A percentile compares a stretch with the other conserved stretches of the same genome.
Evolutionary conservation across 1,140 invertebrate genomes (phyloP).

Genomic region (Aphelinus certus): DNA sequence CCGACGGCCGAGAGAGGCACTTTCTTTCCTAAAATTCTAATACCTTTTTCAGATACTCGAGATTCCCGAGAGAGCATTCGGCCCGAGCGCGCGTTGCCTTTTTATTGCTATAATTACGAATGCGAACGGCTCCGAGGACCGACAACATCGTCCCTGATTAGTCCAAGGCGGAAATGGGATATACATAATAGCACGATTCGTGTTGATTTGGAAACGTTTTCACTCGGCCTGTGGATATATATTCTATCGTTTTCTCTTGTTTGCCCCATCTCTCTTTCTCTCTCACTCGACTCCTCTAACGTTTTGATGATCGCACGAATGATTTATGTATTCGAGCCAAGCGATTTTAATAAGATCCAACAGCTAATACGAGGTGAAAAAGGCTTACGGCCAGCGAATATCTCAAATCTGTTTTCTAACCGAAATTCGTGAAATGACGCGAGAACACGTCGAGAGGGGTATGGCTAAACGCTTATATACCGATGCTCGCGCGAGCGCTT

Average conservation of each 20-base stretch:
- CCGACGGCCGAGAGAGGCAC: not conserved
- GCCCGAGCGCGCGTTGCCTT: not conserved
- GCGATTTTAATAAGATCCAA: constrained; percentile 18
- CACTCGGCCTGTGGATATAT: not conserved
- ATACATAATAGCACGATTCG: not conserved
- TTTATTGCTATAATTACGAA: constrained; percentile 17
- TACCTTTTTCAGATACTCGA: not conserved
- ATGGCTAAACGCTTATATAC: too few relatives aligned
- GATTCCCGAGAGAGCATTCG: too few relatives aligned
- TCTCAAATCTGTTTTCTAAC: constrained; percentile 8
- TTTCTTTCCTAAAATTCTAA: constrained; percentile 19
- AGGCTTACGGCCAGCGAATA: not conserved
- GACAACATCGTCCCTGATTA: not conserved
- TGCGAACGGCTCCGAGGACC: not conserved
- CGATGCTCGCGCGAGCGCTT: too few relatives aligned
- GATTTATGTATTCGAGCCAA: constrained; percentile 11
- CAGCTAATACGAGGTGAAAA: not conserved
- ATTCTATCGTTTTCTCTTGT: too few relatives aligned
- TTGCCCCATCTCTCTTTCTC: not conserved
- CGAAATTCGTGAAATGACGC: not conserved
- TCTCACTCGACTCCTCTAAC: not conserved
- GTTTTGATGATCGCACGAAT: not conserved
- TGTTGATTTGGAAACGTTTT: constrained; percentile 7
- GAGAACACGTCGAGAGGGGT: not conserved
- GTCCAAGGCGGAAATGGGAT: constrained; percentile 7